Base-by-base conservation (phyloP, 2,113 vertebrate genomes). In the Ochotona princeps region DNA sequence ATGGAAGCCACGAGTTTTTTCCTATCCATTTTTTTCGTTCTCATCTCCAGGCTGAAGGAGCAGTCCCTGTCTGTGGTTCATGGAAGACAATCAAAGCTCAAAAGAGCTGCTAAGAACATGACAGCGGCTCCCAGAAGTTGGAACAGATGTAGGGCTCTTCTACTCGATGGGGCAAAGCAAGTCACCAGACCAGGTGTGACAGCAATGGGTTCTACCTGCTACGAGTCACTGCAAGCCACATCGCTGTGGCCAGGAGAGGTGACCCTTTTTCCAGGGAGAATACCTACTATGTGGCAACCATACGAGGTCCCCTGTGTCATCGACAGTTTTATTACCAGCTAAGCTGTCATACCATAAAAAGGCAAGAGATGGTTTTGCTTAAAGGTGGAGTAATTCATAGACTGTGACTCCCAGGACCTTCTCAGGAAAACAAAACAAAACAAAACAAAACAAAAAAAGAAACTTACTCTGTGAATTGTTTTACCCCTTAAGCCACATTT, bases 301-400 rank as follows among this genome's bases (percentile, higher is more conserved):
- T 20, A 60, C 67, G 63, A 28, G 73, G 10, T 82, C 26, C 49
- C 47, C 18, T 44, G 49, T 61, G 49, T 91, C 67, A n/a, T 11
- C 35, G 38, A 63, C 20, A 87, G 67, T 91, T 90, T 82, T 87
- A 87, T 94, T 87, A 54, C 69, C 51, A 82, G 88, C 70, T 87
- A 69, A 82, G 8, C 61, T 87, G 76, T 87, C 76, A 54, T 26
- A 54, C 38, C 1, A 32, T 69, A 75, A 38, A 87, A 86, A 23
- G 14, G 12, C 49, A 30, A 75, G 32, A 82, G 30, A 67, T 61
- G 25, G 74, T 82, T 60, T 82, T 82, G 67, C 61, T 75, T 75
- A 91, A 86, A 38, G 20, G 38, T 60, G 9, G 23, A 67, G 35
- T 49, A 74, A 74, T 88, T 83, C 49, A 54, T 7, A 67, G 30